Evolutionary conservation across 64 coral and sea anemone species (phyloP), one percentile per base, ranked within the genome.

Genomic region (Pocillopora damicornis): DNA sequence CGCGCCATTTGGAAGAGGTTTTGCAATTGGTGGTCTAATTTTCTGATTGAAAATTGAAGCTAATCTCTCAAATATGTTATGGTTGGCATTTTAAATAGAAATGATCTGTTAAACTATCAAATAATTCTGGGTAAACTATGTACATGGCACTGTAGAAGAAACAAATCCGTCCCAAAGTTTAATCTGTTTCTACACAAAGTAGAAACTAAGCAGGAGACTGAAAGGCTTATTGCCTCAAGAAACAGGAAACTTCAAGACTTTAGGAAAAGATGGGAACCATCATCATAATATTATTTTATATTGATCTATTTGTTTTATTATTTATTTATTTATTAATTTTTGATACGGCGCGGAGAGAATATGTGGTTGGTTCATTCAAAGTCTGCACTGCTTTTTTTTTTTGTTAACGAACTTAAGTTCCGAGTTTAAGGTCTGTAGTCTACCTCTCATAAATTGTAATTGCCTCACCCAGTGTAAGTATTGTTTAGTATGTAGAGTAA

Each of bases 211-310:
- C 35, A 77, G 18, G 75, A 77, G 37, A 51, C 37, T 77, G 75
- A 77, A 77, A 77, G 17, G 15, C 2, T 77, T n/a, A 79, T 79
- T 79, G 76, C 76, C 17, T 58, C n/a, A 79, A 79, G 18, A 59
- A 79, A 79, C 16, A 58, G 15, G 15, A 59, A 79, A 56, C 76
- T 79, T 79, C 76, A 22, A 17, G 76, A 79, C 59, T 79, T 79
- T 79, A n/a, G 51, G 3, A 79, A 79, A 79, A 59, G 76, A 59
- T 79, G 76, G 76, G 76, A 79, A 59, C 22, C 51, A 58, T 22
- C 59, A 25, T 59, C 59, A 77, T 77, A 56, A 45, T 45, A 30
- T 30, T 30, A 30, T 30, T 30, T 30, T 30, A 30, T 30, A 30
- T 30, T 30, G 30, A 30, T 30, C 30, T 30, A 30, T 30, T 30